Evolutionary conservation across 1,140 invertebrate species (phyloP).

Genomic region (Coenobita brevimanus): DNA sequence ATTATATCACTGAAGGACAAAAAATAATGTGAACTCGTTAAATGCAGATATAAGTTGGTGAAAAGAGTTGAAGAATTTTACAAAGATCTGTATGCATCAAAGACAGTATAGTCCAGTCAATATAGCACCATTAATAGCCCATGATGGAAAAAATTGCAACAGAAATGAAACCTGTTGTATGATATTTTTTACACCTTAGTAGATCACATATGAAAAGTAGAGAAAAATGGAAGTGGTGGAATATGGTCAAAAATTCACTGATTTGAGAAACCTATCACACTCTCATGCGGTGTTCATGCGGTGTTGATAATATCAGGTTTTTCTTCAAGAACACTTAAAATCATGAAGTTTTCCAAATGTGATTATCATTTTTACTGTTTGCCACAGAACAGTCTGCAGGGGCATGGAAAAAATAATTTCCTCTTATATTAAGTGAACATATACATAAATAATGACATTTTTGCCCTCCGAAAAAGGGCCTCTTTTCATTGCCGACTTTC

Average conservation of each 20-base stretch:
- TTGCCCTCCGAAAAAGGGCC: slow-evolving; percentile 7
- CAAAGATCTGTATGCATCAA: no score
- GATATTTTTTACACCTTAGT: slow-evolving; percentile 9
- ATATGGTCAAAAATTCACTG: slow-evolving; percentile 16
- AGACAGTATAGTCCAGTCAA: slow-evolving; percentile 14
- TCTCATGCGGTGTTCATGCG: slow-evolving; percentile 8
- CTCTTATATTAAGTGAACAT: slow-evolving; percentile 10
- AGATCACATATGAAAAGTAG: slow-evolving; percentile 19
- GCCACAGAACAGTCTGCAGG: background rate
- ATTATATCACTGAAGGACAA: no score
- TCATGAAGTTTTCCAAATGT: no score
- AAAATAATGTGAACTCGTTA: no score
- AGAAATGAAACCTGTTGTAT: slow-evolving; percentile 12
- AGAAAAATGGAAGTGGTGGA: slow-evolving; percentile 12
- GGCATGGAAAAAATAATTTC: background rate
- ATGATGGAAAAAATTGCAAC: slow-evolving; percentile 24
- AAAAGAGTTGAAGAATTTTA: no score
- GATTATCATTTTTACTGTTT: background rate
- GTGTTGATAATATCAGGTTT: no score
- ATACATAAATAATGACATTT: slow-evolving; percentile 1
- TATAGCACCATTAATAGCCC: slow-evolving; percentile 8
- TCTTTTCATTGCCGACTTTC: no score
- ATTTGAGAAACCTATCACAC: no score
- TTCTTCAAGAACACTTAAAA: slow-evolving; percentile 9
- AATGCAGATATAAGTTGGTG: no score